These are phyloP conservation scores for Clostera curtula DNA, from an alignment of 2,888 invertebrate species.

Conservation along the genomic window DNA sequence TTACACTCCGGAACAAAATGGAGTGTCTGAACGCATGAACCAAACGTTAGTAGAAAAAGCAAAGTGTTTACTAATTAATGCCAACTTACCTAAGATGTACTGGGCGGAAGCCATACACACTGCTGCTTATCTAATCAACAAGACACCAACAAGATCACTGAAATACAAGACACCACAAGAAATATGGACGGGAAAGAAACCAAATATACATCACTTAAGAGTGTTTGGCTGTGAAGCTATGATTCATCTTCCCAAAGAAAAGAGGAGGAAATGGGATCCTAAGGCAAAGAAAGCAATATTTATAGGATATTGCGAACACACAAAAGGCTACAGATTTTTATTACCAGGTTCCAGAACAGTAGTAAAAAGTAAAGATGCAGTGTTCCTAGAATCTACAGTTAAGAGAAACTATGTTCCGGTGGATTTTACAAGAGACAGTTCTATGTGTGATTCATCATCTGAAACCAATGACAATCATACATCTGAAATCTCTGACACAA, in stretches of 20 bases:
- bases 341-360: background rate
- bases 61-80: background rate
- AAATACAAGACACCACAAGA: background rate
- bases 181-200: slow-evolving; percentile 4
- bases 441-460: slow-evolving; percentile 1
- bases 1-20: slow-evolving; percentile 10
- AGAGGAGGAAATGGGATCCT: background rate
- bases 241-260: background rate
- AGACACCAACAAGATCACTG: background rate
- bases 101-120: slow-evolving; percentile 10
- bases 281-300: background rate
- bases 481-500: background rate
- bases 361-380: background rate
- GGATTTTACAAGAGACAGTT: background rate
- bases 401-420: slow-evolving; percentile 7
- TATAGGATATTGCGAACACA: background rate
- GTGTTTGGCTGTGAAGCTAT: background rate
- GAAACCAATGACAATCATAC: background rate
- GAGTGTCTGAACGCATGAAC: background rate
- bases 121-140: background rate
- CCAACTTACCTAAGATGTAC: slow-evolving; percentile 4
- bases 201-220: background rate
- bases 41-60: background rate
- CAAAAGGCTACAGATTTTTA: background rate
- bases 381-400: background rate